Percentiles rank a stretch among this genome's conserved stretches.
Evolutionary conservation across 2,113 vertebrate genomes (phyloP).

Genomic region (Callocephalon fimbriatum): DNA sequence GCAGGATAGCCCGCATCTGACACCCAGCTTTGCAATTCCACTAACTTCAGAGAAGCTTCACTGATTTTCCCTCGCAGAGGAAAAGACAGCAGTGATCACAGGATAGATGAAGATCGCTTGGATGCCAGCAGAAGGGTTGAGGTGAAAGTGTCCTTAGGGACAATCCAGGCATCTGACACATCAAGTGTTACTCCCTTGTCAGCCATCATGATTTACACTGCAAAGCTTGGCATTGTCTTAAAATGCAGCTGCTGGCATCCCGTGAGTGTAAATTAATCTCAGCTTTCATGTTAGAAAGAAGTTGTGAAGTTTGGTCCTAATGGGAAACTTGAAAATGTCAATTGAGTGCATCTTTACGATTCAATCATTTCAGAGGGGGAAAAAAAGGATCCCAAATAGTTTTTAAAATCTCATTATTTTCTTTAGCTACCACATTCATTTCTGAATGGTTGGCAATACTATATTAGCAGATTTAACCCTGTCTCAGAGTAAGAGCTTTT

Average conservation of each 20-base stretch:
- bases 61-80: not conserved
- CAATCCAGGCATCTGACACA: not conserved
- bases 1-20: not conserved
- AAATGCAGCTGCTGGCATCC: not conserved
- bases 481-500: not conserved
- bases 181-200: not conserved
- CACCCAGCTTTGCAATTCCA: not conserved
- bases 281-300: not conserved
- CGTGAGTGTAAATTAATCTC: not conserved
- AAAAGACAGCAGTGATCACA: not conserved
- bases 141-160: not conserved
- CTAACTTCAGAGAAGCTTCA: not conserved
- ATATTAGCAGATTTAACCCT: not conserved
- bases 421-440: not conserved
- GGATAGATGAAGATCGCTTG: not conserved
- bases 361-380: not conserved
- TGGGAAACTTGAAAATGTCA: not conserved
- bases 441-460: not conserved
- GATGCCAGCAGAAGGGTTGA: not conserved
- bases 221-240: not conserved
- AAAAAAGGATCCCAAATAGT: not conserved
- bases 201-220: not conserved
- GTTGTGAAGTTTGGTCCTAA: not conserved
- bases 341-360: not conserved
- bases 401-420: not conserved